Conservation (phyloP, 2,797 vertebrate genomes). For the Philypnodon macrostomus region DNA sequence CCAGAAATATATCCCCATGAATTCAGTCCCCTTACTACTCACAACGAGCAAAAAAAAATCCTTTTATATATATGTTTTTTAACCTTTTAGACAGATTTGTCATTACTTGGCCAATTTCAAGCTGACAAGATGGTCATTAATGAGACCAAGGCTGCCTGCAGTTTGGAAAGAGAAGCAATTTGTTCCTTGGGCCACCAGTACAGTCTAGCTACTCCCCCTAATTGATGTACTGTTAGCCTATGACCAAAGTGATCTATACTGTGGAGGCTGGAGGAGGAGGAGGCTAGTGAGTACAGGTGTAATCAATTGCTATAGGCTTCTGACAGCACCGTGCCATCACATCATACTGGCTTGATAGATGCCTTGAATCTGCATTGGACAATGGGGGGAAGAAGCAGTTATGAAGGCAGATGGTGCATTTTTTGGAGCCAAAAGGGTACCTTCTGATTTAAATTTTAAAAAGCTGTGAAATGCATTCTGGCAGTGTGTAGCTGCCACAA, state of each 20-base stretch:
- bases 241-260: conserved; percentile 69
- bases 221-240: conserved; percentile 76
- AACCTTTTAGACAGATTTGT: conserved; percentile 55
- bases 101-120: conserved; percentile 56
- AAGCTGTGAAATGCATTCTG: conserved; percentile 67
- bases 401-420: conserved; percentile 35
- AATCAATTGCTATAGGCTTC: conserved; percentile 71
- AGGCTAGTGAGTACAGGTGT: conserved; percentile 57
- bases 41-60: conserved; percentile 10
- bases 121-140: conserved; percentile 60
- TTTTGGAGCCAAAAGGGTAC: conserved; percentile 29
- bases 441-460: conserved; percentile 59
- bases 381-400: conserved; percentile 43
- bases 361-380: conserved; percentile 45
- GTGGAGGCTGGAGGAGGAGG: conserved; percentile 53
- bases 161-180: conserved; percentile 67
- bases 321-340: conserved; percentile 71
- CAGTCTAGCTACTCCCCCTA: conserved; percentile 66
- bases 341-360: conserved; percentile 68
- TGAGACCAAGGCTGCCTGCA: conserved; percentile 55
- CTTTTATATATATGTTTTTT: conserved; percentile 31
- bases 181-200: conserved; percentile 62
- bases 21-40: conserved; percentile 11
- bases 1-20: conserved; percentile 34
- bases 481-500: conserved; percentile 63